Evolutionary conservation across 92 coral and sea anemone species (phyloP).

Genomic region (Zoanthus gigantus): DNA sequence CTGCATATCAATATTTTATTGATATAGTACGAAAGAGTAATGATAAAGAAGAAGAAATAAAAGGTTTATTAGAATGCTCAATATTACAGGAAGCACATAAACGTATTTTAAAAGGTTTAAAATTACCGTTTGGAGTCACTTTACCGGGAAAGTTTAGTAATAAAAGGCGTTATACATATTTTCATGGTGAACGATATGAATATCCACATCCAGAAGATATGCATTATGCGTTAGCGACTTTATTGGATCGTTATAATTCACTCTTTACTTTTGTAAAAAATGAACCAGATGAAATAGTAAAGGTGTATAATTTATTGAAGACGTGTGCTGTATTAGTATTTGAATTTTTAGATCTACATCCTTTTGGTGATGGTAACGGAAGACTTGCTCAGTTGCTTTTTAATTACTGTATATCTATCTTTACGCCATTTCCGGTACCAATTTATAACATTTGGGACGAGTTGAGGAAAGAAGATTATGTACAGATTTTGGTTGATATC

Average conservation of each 20-base stretch:
- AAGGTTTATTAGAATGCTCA: constrained; percentile 44
- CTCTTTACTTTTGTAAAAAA: constrained; percentile 24
- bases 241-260: constrained; percentile 67
- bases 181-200: constrained; percentile 67
- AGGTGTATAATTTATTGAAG: constrained; percentile 50
- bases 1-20: too few species aligned
- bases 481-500: constrained; percentile 56
- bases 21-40: too few species aligned
- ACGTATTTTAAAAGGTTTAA: not conserved
- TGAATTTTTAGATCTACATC: constrained; percentile 75
- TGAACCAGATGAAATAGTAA: constrained; percentile 1
- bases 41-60: not conserved
- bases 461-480: constrained; percentile 71
- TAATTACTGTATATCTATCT: constrained; percentile 51
- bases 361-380: constrained; percentile 75
- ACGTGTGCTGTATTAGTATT: constrained; percentile 62
- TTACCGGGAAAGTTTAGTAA: constrained; percentile 72
- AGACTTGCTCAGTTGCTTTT: constrained; percentile 65
- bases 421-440: constrained; percentile 78
- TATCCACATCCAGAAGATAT: constrained; percentile 78
- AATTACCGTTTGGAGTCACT: constrained; percentile 31
- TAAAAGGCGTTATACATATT: constrained; percentile 58
- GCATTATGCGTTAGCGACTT: constrained; percentile 65
- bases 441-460: constrained; percentile 85
- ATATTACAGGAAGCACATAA: constrained; percentile 57